Evolutionary conservation across 35 echinoderm and acorn worm species (phyloP).

Genomic region (Anneissia japonica): DNA sequence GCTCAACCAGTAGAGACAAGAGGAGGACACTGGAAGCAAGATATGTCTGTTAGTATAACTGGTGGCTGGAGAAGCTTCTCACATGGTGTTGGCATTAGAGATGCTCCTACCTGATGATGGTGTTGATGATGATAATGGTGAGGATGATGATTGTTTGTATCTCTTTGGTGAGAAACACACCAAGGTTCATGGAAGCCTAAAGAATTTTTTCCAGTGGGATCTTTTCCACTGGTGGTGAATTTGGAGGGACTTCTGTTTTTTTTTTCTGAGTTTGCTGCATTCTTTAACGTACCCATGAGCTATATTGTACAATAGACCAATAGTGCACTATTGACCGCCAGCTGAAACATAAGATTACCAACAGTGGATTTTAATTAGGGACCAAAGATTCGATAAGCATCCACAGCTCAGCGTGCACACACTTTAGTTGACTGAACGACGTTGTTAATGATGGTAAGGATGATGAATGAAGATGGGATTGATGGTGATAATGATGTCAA

Average conservation of each 20-base stretch:
- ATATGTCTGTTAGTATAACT: constrained; percentile 22
- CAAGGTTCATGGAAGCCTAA: background rate
- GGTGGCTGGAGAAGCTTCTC: constrained; percentile 43
- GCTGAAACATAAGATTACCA: no score
- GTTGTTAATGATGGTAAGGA: no score
- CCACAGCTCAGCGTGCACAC: no score
- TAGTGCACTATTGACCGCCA: no score
- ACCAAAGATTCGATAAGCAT: no score
- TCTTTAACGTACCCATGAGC: no score
- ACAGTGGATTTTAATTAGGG: no score
- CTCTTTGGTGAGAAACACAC: background rate
- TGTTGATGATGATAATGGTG: background rate
- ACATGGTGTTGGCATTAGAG: background rate
- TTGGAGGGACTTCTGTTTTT: background rate
- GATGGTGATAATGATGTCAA: no score
- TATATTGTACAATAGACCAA: no score
- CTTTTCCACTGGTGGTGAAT: background rate
- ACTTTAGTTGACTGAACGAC: no score
- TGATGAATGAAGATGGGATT: no score
- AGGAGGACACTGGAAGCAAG: constrained; percentile 65
- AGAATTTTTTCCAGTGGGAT: background rate
- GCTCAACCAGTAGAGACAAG: constrained; percentile 47
- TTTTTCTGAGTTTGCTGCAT: no score
- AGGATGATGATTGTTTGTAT: background rate
- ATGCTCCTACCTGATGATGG: background rate